Percentiles rank a stretch among this genome's conserved stretches.
Conservation (phyloP, 2,888 invertebrate species). For the Andrena flavipes region DNA sequence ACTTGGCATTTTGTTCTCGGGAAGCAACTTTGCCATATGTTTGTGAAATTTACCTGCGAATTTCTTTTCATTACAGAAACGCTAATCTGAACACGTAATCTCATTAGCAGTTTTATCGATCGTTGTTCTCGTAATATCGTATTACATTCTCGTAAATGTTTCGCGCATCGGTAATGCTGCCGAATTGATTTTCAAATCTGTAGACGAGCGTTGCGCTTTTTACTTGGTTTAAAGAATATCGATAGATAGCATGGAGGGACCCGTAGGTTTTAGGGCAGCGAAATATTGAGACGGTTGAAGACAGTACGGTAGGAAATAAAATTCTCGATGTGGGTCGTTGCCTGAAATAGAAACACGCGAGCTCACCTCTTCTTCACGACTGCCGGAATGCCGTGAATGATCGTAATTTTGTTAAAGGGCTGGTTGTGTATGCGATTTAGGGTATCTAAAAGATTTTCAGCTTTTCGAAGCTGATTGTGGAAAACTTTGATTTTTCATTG, state of each 20-base stretch:
- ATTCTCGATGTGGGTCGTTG: slow-evolving; percentile 80
- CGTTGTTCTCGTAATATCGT: background rate
- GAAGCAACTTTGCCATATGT: background rate
- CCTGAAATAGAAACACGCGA: slow-evolving; percentile 75
- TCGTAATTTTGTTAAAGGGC: slow-evolving; percentile 45
- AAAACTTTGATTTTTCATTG: background rate
- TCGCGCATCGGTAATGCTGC: background rate
- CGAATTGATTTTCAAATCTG: background rate
- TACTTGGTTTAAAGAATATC: background rate
- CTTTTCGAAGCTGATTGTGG: background rate
- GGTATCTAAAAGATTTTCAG: background rate
- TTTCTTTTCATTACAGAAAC: background rate
- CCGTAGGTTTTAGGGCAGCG: slow-evolving; percentile 1
- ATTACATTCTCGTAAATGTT: background rate
- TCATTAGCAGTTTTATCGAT: background rate
- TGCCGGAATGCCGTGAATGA: slow-evolving; percentile 53
- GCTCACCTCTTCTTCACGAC: slow-evolving; percentile 46
- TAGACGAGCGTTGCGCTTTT: background rate
- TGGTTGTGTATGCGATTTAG: background rate
- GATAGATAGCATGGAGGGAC: background rate
- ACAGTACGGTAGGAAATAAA: slow-evolving; percentile 73
- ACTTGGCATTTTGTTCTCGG: slow-evolving; percentile 3
- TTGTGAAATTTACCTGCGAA: slow-evolving; percentile 4
- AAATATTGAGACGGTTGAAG: slow-evolving; percentile 54
- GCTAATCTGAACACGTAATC: background rate